Evolutionary conservation across 2,113 vertebrate genomes (phyloP), one percentile per base, ranked within the genome.

Genomic region (Synchiropus splendidus): DNA sequence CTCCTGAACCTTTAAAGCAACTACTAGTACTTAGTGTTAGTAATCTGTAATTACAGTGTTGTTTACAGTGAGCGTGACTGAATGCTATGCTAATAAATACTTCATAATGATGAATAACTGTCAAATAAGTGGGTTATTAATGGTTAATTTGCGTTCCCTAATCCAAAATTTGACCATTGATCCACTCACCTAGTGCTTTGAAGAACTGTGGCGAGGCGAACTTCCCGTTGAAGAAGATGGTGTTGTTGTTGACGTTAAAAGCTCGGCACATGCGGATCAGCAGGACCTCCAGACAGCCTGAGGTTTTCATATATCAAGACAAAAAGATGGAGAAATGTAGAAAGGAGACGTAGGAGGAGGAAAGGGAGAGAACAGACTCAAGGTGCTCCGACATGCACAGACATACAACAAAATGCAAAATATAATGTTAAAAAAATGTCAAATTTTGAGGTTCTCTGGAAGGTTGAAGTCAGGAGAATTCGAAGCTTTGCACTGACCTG

Each of bases 271-370:
- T 91, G 12, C 91, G 87, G 54, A 94, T 89, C 57, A 94, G 83
- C 37, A 94, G 86, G 43, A 94, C 87, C 66, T 92, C 90, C 32
- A 94, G 72, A 52, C 90, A 93, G 50, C 91, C 91, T 93, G 75
- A 61, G 30, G 49, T 48, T 61, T 49, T 34, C 66, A n/a, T n/a
- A n/a, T n/a, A 75, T 21, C 70, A 39, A 69, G 57, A 53, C 57
- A 74, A 39, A 61, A 48, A 75, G 6, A 49, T 50, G 36, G 62
- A 63, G 27, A 60, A 27, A 61, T 51, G 34, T 42, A 65, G 31
- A 54, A 37, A 45, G 40, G 51, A 30, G 32, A 54, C 16, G 16
- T 32, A 30, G 21, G 40, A 30, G 6, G 31, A 36, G 17, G 17
- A 38, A 47, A 35, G 14, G 39, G 38, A 48, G 14, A 50, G 38